Evolutionary conservation across 2,797 vertebrate species (phyloP).

Genomic region (Scolopax rusticola): DNA sequence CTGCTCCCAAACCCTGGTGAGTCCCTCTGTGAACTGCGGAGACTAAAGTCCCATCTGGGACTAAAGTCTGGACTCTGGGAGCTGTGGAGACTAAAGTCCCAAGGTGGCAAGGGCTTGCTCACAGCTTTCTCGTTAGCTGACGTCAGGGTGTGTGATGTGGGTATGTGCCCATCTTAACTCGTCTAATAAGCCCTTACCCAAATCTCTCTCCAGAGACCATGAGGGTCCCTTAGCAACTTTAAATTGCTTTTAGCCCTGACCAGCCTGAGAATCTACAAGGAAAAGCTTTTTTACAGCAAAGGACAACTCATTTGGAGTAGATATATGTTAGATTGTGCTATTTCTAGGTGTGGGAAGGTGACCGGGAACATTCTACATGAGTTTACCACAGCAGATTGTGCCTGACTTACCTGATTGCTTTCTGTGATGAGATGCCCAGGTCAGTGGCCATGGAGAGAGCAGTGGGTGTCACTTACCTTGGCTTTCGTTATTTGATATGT

Average conservation of each 20-base stretch:
- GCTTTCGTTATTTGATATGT: neutral
- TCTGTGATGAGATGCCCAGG: neutral
- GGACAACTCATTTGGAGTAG: neutral
- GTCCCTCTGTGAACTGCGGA: neutral
- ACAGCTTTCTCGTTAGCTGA: neutral
- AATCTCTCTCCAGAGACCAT: neutral
- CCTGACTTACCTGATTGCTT: neutral
- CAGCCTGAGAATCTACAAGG: neutral
- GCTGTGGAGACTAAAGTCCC: neutral
- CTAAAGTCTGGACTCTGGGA: neutral
- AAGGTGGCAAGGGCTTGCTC: neutral
- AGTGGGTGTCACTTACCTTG: neutral
- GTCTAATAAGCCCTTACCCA: neutral
- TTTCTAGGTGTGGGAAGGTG: neutral
- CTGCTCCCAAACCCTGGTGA: neutral
- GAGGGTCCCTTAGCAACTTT: neutral
- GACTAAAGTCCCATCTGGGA: neutral
- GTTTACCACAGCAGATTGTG: neutral
- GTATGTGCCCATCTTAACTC: neutral
- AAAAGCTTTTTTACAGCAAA: neutral
- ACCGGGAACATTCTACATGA: neutral
- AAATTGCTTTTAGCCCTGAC: neutral
- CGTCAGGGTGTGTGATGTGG: fast-evolving
- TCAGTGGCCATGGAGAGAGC: neutral
- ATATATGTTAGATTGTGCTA: neutral